Evolutionary conservation across 2,797 vertebrate genomes (phyloP), one percentile per base, ranked within the genome.

Genomic region (Calcarius lapponicus): DNA sequence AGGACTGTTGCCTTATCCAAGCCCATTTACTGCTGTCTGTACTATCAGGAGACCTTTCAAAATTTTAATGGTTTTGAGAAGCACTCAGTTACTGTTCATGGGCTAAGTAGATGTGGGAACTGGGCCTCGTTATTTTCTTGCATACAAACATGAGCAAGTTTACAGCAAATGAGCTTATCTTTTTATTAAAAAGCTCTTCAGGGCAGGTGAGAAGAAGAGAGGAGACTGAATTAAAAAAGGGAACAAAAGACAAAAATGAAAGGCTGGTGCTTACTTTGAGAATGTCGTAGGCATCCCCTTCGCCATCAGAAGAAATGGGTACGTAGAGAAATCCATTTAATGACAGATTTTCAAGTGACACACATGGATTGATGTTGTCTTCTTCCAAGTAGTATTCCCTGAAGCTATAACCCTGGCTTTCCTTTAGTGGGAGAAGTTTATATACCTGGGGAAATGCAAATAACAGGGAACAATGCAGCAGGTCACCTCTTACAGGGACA

Each of bases 371-470:
- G 64, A 71, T 9, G 0, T 87, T 65, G 25, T 95, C 84, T 78
- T 96, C 95, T 85, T 92, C 92, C 6, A 72, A 18, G 9, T 25
- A 69, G 43, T 45, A 32, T 6, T 91, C n/a, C 34, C 91, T 86
- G 75, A 92, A 82, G 25, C 22, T 74, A 5, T 47, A 64, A 47
- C 96, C 95, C 3, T 24, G 78, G 26, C 97, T 94, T 42, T 97
- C 91, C 71, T 95, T 97, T 56, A 97, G 28, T 22, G 98, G 97
- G 18, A 98, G 96, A 76, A 97, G 86, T 4, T 95, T 10, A 69
- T 98, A 98, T 20, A 98, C 67, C 98, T 98, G 70, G 15, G 42
- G 5, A 95, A 93, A 94, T 53, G 20, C 18, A 54, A 79, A 61
- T 17, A 80, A 19, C 32, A 38, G 9, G n/a, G 16, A 18, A 79